These are phyloP conservation scores for Argyrosomus regius DNA, from an alignment of 2,797 vertebrate genomes.

Conservation along the genomic window DNA sequence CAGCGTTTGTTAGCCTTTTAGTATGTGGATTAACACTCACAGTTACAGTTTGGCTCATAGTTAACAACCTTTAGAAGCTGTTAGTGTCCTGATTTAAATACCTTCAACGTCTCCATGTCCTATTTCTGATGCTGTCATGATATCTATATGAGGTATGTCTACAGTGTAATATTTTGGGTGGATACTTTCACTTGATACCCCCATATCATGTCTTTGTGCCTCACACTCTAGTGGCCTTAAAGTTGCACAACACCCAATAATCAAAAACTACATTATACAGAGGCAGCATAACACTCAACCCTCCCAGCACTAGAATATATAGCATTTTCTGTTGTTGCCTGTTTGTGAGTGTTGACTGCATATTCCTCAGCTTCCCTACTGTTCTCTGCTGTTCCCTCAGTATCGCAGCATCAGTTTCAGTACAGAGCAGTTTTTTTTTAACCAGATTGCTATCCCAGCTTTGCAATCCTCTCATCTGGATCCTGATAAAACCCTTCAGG, in stretches of 20 bases:
- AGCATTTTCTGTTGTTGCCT: background rate
- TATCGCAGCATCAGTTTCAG: conserved; percentile 39
- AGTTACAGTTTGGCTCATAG: too few species aligned
- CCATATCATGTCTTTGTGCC: background rate
- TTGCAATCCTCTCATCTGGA: conserved; percentile 45
- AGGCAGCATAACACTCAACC: background rate
- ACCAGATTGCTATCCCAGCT: conserved; percentile 40
- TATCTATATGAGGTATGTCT: background rate
- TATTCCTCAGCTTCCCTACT: conserved; percentile 14
- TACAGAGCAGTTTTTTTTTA: conserved; percentile 23
- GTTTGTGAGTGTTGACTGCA: background rate
- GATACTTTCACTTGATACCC: too few species aligned
- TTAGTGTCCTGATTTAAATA: too few species aligned
- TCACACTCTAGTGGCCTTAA: background rate
- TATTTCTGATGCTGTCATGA: background rate
- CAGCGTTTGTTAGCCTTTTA: too few species aligned
- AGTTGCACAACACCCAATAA: background rate
- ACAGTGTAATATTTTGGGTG: too few species aligned
- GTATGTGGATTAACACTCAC: too few species aligned
- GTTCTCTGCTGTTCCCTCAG: conserved; percentile 24
- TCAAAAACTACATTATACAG: background rate
- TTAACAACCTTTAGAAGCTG: too few species aligned
- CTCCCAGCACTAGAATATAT: background rate
- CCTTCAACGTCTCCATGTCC: background rate
- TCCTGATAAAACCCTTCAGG: conserved; percentile 40